Evolutionary conservation across 1,140 invertebrate species (phyloP).

Genomic region (Drosophila neocordata): DNA sequence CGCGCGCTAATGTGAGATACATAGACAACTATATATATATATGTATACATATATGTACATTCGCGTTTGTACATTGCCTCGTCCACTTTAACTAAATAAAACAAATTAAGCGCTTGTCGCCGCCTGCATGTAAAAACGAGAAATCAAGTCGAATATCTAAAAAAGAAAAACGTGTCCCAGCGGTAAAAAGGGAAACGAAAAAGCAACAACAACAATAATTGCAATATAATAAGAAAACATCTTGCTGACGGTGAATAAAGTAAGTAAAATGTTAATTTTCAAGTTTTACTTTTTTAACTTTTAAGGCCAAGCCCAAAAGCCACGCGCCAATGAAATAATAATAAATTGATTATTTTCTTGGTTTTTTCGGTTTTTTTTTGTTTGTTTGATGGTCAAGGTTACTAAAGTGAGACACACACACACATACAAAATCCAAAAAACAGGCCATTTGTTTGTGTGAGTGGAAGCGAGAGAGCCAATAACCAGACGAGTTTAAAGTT

Average conservation of each 20-base stretch:
- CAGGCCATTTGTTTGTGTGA: constrained; percentile 24
- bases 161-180: constrained; percentile 27
- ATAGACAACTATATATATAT: constrained; percentile 12
- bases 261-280: constrained; percentile 2
- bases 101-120: constrained; percentile 54
- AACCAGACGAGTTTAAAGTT: constrained; percentile 59
- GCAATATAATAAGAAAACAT: not conserved
- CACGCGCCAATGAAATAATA: constrained; percentile 30
- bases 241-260: not conserved
- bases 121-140: constrained; percentile 31
- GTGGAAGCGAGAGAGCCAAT: constrained; percentile 23
- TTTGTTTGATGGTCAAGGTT: constrained; percentile 72
- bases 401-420: constrained; percentile 48
- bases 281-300: not conserved
- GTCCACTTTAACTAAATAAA: constrained; percentile 60
- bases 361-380: constrained; percentile 23
- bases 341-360: constrained; percentile 35
- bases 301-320: constrained; percentile 17
- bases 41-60: constrained; percentile 4
- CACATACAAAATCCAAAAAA: not conserved
- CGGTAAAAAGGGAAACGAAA: constrained; percentile 28
- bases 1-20: not conserved
- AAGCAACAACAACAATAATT: constrained; percentile 14
- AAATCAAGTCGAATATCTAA: constrained; percentile 17
- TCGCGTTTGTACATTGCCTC: constrained; percentile 30